Conservation (phyloP, 1,140 invertebrate genomes). For the Pissodes strobi region DNA sequence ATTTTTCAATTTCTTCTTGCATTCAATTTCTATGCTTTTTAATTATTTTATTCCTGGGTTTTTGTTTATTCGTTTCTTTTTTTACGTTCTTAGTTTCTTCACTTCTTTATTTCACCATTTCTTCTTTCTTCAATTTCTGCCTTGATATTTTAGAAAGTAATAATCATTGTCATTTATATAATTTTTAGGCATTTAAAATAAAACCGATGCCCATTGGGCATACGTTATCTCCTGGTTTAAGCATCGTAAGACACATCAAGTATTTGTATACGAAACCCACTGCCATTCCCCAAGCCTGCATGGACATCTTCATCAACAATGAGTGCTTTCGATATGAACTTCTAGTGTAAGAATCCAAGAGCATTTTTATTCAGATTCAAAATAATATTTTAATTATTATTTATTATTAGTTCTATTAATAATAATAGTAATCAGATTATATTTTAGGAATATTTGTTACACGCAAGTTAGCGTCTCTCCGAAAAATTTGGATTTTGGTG, state of each 20-base stretch:
- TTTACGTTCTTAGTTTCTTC: no score
- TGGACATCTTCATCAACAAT: constrained; percentile 34
- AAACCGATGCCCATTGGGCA: constrained; percentile 16
- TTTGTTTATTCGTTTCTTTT: no score
- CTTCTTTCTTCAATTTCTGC: no score
- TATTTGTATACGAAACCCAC: constrained; percentile 27
- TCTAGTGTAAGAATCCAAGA: constrained; percentile 35
- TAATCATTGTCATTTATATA: background rate
- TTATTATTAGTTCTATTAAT: background rate
- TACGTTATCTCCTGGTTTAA: constrained; percentile 28
- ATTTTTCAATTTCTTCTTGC: no score
- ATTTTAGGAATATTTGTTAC: constrained; percentile 22
- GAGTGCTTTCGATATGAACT: constrained; percentile 26
- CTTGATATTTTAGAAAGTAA: no score
- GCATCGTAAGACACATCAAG: constrained; percentile 19
- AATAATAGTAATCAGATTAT: no score
- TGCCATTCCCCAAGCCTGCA: constrained; percentile 23
- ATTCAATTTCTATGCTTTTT: no score
- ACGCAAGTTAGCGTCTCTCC: constrained; percentile 23
- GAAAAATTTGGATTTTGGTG: constrained; percentile 40
- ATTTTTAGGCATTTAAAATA: constrained; percentile 31
- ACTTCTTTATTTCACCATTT: no score
- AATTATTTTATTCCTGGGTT: no score
- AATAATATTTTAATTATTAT: no score
- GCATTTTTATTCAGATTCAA: no score